These are phyloP conservation scores for Plebejus melissa DNA, from an alignment of 2,888 invertebrate genomes.

Conservation along the genomic window DNA sequence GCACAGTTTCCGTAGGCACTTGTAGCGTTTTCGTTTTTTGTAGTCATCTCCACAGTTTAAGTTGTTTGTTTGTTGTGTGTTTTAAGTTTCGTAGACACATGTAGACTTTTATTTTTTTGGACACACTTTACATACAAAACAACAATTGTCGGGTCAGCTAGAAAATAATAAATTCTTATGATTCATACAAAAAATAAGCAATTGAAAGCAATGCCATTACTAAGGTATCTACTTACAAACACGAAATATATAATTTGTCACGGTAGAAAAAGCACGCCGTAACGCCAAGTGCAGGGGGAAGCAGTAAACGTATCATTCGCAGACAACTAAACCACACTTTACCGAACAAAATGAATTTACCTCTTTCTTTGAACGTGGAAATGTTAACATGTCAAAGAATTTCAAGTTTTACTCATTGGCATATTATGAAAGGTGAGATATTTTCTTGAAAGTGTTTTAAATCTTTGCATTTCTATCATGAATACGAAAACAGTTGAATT, in stretches of 20 bases:
- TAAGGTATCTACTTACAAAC: neutral
- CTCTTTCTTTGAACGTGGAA: constrained; percentile 16
- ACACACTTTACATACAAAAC: too few species aligned
- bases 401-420: neutral
- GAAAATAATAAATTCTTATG: neutral
- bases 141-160: too few species aligned
- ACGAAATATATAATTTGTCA: constrained; percentile 15
- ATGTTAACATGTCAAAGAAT: neutral
- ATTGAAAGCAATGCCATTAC: neutral
- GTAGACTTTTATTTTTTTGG: too few species aligned
- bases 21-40: too few species aligned
- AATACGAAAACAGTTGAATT: neutral
- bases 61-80: too few species aligned
- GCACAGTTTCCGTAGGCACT: neutral
- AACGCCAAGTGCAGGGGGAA: constrained; percentile 8
- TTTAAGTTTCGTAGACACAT: neutral
- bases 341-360: constrained; percentile 27
- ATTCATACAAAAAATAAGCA: neutral
- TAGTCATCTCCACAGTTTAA: too few species aligned
- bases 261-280: constrained; percentile 12
- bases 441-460: neutral
- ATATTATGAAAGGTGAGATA: neutral
- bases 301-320: constrained; percentile 8
- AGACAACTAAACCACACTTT: constrained; percentile 19
- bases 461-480: neutral